Conservation (phyloP, 2,113 vertebrate genomes). For the Anoura caudifer region DNA sequence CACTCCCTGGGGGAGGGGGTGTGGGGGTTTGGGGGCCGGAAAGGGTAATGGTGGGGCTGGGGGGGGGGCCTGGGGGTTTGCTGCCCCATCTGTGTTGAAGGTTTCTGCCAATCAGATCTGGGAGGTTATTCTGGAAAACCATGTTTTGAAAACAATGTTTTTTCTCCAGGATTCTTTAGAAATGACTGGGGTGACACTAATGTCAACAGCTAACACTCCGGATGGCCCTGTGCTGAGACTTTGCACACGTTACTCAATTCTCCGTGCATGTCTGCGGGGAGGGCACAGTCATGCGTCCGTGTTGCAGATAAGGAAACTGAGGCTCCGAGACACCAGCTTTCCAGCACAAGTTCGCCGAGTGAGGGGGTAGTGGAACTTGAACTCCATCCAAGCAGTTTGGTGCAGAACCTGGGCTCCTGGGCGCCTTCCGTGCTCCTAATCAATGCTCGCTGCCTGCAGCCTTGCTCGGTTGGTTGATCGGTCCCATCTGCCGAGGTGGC, state of each 20-base stretch:
- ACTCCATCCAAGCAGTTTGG: neutral
- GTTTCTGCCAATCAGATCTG: neutral
- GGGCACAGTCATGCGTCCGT: neutral
- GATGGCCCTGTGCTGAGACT: neutral
- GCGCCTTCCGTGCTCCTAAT: fast-evolving
- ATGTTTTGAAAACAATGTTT: neutral
- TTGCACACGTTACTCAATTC: neutral
- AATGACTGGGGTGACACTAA: fast-evolving
- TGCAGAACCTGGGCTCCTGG: neutral
- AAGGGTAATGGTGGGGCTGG: neutral
- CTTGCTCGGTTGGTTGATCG: too few relatives aligned
- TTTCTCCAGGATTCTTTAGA: neutral
- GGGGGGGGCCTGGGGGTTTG: neutral
- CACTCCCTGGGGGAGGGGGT: neutral
- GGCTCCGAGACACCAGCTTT: neutral
- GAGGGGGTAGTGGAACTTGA: neutral
- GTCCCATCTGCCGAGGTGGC: neutral
- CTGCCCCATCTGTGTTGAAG: neutral
- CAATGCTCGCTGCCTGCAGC: neutral
- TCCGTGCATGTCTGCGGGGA: neutral
- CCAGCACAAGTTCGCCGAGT: neutral
- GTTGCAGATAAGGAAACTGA: neutral
- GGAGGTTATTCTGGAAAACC: neutral
- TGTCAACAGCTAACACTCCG: neutral
- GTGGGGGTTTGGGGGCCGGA: neutral